A percentile compares a stretch with the other conserved stretches of the same genome.
Conservation (phyloP, 1,140 invertebrate genomes). For the Atta cephalotes region DNA sequence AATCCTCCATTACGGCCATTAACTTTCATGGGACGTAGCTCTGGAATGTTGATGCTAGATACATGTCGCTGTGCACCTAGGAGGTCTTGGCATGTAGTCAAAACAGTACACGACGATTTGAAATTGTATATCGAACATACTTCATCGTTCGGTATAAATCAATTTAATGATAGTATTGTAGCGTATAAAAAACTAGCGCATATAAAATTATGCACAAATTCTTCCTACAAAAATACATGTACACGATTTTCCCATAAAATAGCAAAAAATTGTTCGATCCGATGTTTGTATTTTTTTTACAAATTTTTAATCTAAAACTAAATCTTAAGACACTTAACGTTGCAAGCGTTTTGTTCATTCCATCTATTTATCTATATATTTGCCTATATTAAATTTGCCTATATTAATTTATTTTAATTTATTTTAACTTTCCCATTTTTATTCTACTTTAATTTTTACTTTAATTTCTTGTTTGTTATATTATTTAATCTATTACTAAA, state of each 20-base stretch:
- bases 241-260: not conserved
- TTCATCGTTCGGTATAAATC: conserved; percentile 43
- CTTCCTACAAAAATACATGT: not conserved
- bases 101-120: conserved; percentile 9
- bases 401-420: not conserved
- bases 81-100: conserved; percentile 22
- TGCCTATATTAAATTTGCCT: not conserved
- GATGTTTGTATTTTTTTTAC: not conserved
- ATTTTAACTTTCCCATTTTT: not conserved
- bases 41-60: conserved; percentile 68
- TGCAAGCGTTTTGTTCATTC: not conserved
- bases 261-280: not conserved
- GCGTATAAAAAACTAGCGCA: not conserved
- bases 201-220: not conserved
- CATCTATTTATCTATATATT: not conserved
- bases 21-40: conserved; percentile 70
- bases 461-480: not conserved
- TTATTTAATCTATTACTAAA: not conserved
- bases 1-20: conserved; percentile 70
- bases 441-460: not conserved
- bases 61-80: conserved; percentile 14
- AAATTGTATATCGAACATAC: conserved; percentile 27
- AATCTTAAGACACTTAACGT: not conserved
- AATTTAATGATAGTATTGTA: conserved; percentile 25
- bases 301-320: not conserved